A percentile compares a stretch with the other conserved stretches of the same genome.
These are phyloP conservation scores for Deilephila elpenor DNA, from an alignment of 2,888 invertebrate species.

Conservation along the genomic window DNA sequence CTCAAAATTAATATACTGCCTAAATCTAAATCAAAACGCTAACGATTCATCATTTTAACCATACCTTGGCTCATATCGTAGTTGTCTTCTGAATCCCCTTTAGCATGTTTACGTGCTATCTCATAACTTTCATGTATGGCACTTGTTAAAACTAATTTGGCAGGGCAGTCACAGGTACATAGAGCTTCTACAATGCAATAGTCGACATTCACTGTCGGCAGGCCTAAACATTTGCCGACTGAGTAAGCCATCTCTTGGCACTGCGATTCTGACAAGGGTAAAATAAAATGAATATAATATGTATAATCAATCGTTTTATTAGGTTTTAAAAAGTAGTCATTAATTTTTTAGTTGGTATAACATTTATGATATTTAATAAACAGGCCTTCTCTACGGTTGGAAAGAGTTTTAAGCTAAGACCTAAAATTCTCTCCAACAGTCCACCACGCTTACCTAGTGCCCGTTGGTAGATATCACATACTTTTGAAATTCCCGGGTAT, in stretches of 20 bases:
- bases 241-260: slow-evolving; percentile 74
- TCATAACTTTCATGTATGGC: slow-evolving; percentile 68
- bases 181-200: slow-evolving; percentile 78
- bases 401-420: too few species aligned
- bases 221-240: slow-evolving; percentile 67
- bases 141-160: slow-evolving; percentile 54
- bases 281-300: not conserved
- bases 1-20: not conserved
- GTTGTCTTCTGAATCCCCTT: slow-evolving; percentile 44
- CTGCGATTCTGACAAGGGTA: slow-evolving; percentile 61
- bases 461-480: too few species aligned
- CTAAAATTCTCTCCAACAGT: too few species aligned
- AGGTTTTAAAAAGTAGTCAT: too few species aligned
- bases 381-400: too few species aligned
- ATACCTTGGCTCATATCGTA: slow-evolving; percentile 40
- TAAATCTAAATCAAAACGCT: not conserved
- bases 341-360: too few species aligned
- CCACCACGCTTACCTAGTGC: too few species aligned
- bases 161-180: slow-evolving; percentile 55
- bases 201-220: slow-evolving; percentile 82
- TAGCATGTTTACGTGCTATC: slow-evolving; percentile 45
- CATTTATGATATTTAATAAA: too few species aligned
- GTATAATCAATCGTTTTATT: not conserved
- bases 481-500: too few species aligned
- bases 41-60: not conserved